phyloP scores from a whole-genome alignment of 2,113 vertebrate genomes.

The Phaethornis superciliosus region DNA sequence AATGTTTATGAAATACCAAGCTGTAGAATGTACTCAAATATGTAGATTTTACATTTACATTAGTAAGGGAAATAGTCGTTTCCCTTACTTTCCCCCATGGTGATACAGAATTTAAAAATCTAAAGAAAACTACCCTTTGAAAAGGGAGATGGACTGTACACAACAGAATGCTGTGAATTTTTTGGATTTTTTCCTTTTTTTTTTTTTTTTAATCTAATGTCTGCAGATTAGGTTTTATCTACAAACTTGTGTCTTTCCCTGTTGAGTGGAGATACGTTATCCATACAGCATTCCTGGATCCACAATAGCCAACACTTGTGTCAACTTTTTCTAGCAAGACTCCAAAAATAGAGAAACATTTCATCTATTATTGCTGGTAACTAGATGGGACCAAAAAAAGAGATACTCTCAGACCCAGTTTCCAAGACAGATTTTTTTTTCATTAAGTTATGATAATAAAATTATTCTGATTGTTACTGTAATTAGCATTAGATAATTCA shows the following conservation, averaged over 20 bases:
- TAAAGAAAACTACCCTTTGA: background rate
- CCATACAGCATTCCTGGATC: background rate
- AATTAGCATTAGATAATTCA: background rate
- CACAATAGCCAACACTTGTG: background rate
- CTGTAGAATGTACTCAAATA: background rate
- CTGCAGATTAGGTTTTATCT: background rate
- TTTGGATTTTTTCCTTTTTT: background rate
- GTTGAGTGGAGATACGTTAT: background rate
- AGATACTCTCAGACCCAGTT: background rate
- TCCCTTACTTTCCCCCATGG: too few relatives aligned
- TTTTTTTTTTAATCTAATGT: background rate
- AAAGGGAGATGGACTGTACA: background rate
- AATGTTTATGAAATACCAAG: background rate
- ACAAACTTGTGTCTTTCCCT: background rate
- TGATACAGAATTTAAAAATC: background rate
- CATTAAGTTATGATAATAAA: background rate
- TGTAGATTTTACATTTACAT: accelerated
- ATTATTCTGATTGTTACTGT: background rate
- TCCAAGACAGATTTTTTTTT: background rate
- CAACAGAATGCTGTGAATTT: background rate
- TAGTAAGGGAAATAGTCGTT: background rate
- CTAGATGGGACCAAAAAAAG: background rate
- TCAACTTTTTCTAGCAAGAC: background rate
- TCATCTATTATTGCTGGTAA: background rate
- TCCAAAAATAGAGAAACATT: background rate